phyloP scores from a whole-genome alignment of 2,113 vertebrate species.

The Silurus asotus region DNA sequence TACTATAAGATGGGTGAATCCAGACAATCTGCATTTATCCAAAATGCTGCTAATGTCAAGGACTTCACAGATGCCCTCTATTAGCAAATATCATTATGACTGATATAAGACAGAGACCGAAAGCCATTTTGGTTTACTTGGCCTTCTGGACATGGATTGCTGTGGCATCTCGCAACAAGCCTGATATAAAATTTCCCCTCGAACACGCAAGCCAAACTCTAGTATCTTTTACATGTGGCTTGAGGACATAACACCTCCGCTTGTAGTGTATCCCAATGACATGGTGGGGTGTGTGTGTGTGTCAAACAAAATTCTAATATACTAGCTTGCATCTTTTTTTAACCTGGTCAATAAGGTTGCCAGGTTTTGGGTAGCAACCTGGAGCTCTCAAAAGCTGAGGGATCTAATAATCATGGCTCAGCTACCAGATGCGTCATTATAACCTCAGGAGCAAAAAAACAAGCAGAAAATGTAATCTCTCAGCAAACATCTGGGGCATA shows the following conservation, averaged over 20 bases:
- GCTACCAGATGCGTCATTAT: neutral
- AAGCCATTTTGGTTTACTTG: neutral
- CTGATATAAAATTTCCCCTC: neutral
- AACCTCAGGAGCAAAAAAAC: too few species aligned
- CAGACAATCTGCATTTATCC: neutral
- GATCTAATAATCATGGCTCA: neutral
- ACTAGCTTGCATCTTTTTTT: neutral
- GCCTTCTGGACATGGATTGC: neutral
- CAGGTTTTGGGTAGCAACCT: neutral
- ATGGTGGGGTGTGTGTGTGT: too few species aligned
- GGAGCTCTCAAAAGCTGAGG: neutral
- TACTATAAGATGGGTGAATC: too few species aligned
- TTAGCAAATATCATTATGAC: neutral
- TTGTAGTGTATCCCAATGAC: too few species aligned
- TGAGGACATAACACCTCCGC: neutral
- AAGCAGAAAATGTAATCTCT: neutral
- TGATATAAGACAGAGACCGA: neutral
- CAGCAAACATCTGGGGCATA: neutral
- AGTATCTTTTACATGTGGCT: neutral
- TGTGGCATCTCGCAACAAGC: neutral
- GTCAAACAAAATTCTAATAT: neutral
- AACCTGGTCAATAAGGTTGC: neutral
- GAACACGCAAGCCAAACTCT: neutral
- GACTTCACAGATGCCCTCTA: neutral
- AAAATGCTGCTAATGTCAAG: neutral